Evolutionary conservation across 2,888 invertebrate species (phyloP).

Genomic region (Drosophila anomelani): DNA sequence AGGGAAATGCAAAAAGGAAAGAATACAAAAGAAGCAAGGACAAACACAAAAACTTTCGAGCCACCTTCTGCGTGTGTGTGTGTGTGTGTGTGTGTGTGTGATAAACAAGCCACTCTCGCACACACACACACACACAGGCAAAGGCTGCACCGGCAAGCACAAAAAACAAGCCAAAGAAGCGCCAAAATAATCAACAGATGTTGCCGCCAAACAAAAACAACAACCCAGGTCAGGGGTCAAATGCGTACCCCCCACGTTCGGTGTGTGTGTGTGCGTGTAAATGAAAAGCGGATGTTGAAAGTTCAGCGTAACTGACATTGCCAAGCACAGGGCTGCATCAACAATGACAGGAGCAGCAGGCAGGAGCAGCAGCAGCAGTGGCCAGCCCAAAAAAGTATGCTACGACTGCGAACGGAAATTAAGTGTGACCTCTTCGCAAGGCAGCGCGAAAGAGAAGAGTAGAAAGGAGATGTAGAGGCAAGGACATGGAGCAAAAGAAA

Average conservation of each 20-base stretch:
- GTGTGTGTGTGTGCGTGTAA: slow-evolving; percentile 54
- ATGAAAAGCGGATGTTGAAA: slow-evolving; percentile 78
- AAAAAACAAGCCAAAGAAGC: slow-evolving; percentile 33
- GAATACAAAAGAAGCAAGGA: slow-evolving; percentile 49
- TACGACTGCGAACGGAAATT: slow-evolving; percentile 74
- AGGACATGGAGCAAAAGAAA: background rate
- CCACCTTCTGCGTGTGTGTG: slow-evolving; percentile 46
- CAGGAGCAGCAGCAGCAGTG: slow-evolving; percentile 43
- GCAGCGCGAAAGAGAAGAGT: slow-evolving; percentile 34
- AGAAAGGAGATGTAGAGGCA: background rate
- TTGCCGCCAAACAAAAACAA: slow-evolving; percentile 51
- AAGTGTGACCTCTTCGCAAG: slow-evolving; percentile 79
- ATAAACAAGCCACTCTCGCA: slow-evolving; percentile 68
- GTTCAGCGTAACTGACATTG: slow-evolving; percentile 73
- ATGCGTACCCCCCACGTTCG: slow-evolving; percentile 23
- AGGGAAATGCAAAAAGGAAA: slow-evolving; percentile 47
- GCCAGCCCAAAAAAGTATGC: slow-evolving; percentile 68
- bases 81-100: slow-evolving; percentile 60
- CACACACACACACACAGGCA: slow-evolving; percentile 22
- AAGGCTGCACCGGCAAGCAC: slow-evolving; percentile 50
- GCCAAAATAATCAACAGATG: slow-evolving; percentile 78
- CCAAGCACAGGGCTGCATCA: slow-evolving; percentile 67
- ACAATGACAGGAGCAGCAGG: slow-evolving; percentile 63
- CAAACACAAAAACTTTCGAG: slow-evolving; percentile 61
- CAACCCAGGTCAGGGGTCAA: slow-evolving; percentile 49